These are phyloP conservation scores for Zosterops borbonicus DNA, from an alignment of 2,113 vertebrate genomes.

Conservation along the genomic window DNA sequence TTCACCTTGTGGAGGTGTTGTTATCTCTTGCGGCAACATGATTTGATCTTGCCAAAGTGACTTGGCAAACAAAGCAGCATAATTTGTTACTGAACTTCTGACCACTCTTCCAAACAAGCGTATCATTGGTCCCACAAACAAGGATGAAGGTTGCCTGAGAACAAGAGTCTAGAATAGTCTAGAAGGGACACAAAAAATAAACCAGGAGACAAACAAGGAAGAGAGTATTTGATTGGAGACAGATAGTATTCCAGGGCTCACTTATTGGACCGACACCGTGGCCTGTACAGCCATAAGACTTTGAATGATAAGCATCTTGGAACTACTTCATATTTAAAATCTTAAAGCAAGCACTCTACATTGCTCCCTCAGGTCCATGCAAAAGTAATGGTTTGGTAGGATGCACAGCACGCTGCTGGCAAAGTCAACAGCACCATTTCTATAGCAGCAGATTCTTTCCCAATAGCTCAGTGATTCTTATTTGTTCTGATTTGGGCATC, in stretches of 20 bases:
- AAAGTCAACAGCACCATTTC: background rate
- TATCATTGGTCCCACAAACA: background rate
- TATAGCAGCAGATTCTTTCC: background rate
- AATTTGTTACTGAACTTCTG: background rate
- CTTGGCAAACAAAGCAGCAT: background rate
- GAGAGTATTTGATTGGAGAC: background rate
- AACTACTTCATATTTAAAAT: background rate
- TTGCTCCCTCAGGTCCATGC: background rate
- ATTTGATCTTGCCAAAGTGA: background rate
- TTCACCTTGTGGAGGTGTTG: background rate
- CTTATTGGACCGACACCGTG: background rate
- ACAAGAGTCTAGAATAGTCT: background rate
- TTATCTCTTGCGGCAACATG: background rate
- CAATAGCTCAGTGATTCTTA: background rate
- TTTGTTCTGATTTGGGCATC: background rate
- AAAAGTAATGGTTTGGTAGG: background rate
- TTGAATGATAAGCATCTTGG: background rate
- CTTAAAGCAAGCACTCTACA: background rate
- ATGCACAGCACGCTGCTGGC: rapidly evolving
- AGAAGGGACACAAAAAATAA: background rate
- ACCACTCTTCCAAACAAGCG: background rate
- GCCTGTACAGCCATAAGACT: background rate
- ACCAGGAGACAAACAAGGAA: background rate
- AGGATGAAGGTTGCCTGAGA: background rate
- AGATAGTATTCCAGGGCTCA: background rate